A percentile compares a stretch with the other conserved stretches of the same genome.
These are phyloP conservation scores for Chondrosia reniformis DNA, from an alignment of 37 sponge, comb jelly and placozoan species.

Conservation along the genomic window DNA sequence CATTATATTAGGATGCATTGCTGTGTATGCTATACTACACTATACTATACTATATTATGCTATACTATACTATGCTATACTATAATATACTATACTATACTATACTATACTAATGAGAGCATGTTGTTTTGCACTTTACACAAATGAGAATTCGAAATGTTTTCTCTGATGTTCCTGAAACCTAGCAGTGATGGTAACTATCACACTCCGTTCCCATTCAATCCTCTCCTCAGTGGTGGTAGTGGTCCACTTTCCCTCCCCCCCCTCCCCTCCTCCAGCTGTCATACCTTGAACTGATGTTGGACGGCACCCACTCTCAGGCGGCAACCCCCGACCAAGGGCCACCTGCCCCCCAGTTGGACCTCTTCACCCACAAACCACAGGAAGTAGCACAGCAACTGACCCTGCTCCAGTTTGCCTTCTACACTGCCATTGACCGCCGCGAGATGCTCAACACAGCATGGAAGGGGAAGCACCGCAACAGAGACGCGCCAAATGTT, in stretches of 20 bases:
- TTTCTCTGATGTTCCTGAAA: not conserved
- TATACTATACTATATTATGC: too few relatives aligned
- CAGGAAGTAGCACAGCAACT: conserved; percentile 57
- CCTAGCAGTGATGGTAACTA: not conserved
- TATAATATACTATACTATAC: too few relatives aligned
- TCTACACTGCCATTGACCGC: conserved; percentile 55
- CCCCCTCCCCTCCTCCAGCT: conserved; percentile 17
- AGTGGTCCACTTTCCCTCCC: not conserved
- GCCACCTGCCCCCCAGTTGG: not conserved
- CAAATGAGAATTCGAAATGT: too few relatives aligned
- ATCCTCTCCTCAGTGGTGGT: not conserved
- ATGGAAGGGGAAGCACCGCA: conserved; percentile 68
- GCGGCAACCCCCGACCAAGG: not conserved
- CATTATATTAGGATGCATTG: too few relatives aligned
- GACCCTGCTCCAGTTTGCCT: conserved; percentile 71
- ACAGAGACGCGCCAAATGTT: conserved; percentile 55
- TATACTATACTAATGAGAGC: too few relatives aligned
- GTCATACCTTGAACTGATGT: conserved; percentile 2
- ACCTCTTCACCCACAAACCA: not conserved
- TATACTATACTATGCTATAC: too few relatives aligned
- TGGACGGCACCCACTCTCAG: not conserved
- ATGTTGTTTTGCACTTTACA: not conserved
- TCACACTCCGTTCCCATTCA: not conserved
- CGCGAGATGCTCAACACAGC: conserved; percentile 61
- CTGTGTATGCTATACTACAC: too few relatives aligned